A percentile compares a stretch with the other conserved stretches of the same genome.
Evolutionary conservation across 2,888 invertebrate genomes (phyloP).

Genomic region (Morpho helenor): DNA sequence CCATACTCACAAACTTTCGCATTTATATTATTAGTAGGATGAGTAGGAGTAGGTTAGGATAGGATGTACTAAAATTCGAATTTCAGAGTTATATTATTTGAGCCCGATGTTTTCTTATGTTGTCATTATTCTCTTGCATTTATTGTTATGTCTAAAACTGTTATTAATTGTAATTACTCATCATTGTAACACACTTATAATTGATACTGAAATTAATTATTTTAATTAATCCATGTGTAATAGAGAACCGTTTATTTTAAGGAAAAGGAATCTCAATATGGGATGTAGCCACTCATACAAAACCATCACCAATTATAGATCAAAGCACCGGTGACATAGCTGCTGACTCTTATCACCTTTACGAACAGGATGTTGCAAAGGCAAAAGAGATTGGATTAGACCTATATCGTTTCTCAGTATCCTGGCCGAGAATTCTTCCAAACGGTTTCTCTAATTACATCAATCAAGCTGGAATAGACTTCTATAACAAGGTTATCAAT

Average conservation of each 20-base stretch:
- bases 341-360: slow-evolving; percentile 80
- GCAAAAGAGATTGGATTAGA: slow-evolving; percentile 63
- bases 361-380: slow-evolving; percentile 73
- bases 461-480: slow-evolving; percentile 81
- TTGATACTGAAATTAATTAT: no score
- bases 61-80: no score
- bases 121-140: no score
- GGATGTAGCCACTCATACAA: slow-evolving; percentile 57
- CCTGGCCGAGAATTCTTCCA: slow-evolving; percentile 83
- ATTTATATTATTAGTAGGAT: no score
- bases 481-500: slow-evolving; percentile 82
- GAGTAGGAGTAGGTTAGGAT: no score
- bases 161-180: no score
- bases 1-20: no score
- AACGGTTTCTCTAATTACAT: slow-evolving; percentile 71
- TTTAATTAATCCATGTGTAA: no score
- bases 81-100: no score
- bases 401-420: slow-evolving; percentile 79
- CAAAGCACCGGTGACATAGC: slow-evolving; percentile 71
- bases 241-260: slow-evolving; percentile 33
- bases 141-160: no score
- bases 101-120: no score
- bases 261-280: slow-evolving; percentile 80
- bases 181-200: no score
- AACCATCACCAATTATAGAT: slow-evolving; percentile 44